Evolutionary conservation across 2,888 invertebrate species (phyloP).

Genomic region (Charanyca ferruginea): DNA sequence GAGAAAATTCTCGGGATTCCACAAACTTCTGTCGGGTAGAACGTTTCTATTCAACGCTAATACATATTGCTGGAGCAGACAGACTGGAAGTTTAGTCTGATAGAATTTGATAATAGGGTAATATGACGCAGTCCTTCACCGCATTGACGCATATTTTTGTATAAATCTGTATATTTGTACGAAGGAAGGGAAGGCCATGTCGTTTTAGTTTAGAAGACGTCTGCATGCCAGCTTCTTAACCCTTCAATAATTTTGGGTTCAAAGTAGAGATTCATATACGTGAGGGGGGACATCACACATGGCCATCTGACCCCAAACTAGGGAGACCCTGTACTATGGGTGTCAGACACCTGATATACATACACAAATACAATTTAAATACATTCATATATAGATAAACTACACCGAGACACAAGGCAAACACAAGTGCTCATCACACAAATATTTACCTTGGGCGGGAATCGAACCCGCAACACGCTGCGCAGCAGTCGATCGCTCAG

Average conservation of each 20-base stretch:
- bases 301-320: too few relatives aligned
- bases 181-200: neutral
- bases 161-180: neutral
- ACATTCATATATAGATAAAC: too few relatives aligned
- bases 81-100: conserved; percentile 18
- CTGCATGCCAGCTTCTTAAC: neutral
- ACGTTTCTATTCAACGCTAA: conserved; percentile 43
- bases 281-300: too few relatives aligned
- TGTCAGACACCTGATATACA: too few relatives aligned
- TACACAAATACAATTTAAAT: too few relatives aligned
- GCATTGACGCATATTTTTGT: conserved; percentile 13
- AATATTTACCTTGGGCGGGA: too few relatives aligned
- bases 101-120: conserved; percentile 43
- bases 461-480: too few relatives aligned
- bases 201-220: neutral
- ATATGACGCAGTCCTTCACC: conserved; percentile 13
- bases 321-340: too few relatives aligned
- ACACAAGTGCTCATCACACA: too few relatives aligned
- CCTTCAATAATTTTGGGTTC: neutral
- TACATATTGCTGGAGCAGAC: conserved; percentile 39
- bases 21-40: conserved; percentile 26
- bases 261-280: too few relatives aligned
- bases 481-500: too few relatives aligned
- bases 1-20: conserved; percentile 55
- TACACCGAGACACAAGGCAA: too few relatives aligned